Evolutionary conservation across 2,113 vertebrate genomes (phyloP).

Genomic region (Ammodytes marinus): DNA sequence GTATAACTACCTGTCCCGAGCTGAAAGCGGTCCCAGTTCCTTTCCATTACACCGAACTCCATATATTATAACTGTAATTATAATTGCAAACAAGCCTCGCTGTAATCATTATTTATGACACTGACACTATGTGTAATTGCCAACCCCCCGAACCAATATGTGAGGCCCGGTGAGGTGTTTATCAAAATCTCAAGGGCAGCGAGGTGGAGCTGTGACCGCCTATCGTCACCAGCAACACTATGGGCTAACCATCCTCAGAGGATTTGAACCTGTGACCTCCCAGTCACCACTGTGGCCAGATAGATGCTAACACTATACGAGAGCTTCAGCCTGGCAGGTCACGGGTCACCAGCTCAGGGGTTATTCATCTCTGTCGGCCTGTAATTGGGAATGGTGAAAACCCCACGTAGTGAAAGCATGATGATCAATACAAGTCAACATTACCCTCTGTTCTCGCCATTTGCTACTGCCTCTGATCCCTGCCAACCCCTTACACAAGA

Average conservation of each 20-base stretch:
- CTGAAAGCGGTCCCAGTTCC: conserved; percentile 62
- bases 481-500: neutral
- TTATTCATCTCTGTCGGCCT: conserved; percentile 56
- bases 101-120: conserved; percentile 79
- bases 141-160: conserved; percentile 52
- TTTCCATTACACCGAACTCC: conserved; percentile 73
- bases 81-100: conserved; percentile 76
- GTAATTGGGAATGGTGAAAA: conserved; percentile 56
- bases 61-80: conserved; percentile 81
- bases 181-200: conserved; percentile 72
- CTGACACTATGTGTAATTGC: conserved; percentile 68
- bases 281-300: conserved; percentile 22
- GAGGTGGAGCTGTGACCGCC: conserved; percentile 16
- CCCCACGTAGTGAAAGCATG: neutral
- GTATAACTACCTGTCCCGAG: conserved; percentile 69
- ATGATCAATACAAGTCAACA: conserved; percentile 13
- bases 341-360: conserved; percentile 33
- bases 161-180: conserved; percentile 56
- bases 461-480: neutral
- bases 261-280: conserved; percentile 61
- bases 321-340: conserved; percentile 42
- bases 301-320: conserved; percentile 30
- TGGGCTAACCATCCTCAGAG: conserved; percentile 33
- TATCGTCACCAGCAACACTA: neutral
- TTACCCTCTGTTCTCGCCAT: neutral